phyloP scores from a whole-genome alignment of 2,888 invertebrate genomes.

The Andrena flavipes region DNA sequence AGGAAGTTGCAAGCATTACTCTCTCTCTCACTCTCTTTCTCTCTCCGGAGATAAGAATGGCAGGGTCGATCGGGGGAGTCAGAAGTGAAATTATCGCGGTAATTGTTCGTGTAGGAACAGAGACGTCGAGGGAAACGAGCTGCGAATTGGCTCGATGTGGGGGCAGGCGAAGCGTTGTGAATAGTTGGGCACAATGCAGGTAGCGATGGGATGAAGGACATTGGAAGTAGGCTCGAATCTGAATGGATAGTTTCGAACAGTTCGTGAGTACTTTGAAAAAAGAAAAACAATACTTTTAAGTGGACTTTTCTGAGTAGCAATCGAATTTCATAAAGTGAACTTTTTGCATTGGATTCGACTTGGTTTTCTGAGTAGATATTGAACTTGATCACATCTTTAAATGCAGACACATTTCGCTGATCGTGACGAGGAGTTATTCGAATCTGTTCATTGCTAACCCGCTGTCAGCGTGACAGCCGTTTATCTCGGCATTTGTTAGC shows the following conservation, averaged over 20 bases:
- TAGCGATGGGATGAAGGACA: too few relatives aligned
- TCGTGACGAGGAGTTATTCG: slow-evolving; percentile 36
- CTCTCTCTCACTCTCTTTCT: too few relatives aligned
- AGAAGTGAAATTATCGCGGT: background rate
- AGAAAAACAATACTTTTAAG: too few relatives aligned
- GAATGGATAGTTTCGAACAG: too few relatives aligned
- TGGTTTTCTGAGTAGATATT: too few relatives aligned
- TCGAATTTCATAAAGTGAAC: too few relatives aligned
- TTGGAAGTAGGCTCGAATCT: too few relatives aligned
- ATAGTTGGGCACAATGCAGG: slow-evolving; percentile 13
- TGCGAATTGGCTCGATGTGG: background rate
- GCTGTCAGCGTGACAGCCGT: slow-evolving; percentile 44
- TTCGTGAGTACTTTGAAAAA: too few relatives aligned
- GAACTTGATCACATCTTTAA: too few relatives aligned
- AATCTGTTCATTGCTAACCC: slow-evolving; percentile 18
- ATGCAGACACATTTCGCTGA: slow-evolving; percentile 24
- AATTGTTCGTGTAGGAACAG: background rate
- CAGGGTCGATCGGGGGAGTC: background rate
- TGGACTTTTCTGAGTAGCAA: too few relatives aligned
- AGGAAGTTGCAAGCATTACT: background rate
- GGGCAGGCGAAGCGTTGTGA: slow-evolving; percentile 8
- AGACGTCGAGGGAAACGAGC: background rate
- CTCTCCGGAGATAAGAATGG: too few relatives aligned
- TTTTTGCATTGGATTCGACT: too few relatives aligned
- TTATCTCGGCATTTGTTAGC: slow-evolving; percentile 41